Evolutionary conservation across 2,797 vertebrate species (phyloP).

Genomic region (Tokudaia muenninki): DNA sequence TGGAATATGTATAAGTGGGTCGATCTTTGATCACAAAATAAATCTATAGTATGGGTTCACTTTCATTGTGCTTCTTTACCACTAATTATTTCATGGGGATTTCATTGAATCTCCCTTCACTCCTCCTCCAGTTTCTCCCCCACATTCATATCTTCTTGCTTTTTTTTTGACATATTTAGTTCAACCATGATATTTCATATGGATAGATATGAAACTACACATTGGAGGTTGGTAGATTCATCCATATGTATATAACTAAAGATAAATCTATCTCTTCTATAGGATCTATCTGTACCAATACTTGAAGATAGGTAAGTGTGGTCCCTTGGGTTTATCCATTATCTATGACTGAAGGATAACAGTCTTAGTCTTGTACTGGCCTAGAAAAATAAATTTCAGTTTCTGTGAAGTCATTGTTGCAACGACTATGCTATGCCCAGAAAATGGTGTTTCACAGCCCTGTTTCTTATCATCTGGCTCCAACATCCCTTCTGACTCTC

Average conservation of each 20-base stretch:
- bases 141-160: neutral
- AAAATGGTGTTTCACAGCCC: neutral
- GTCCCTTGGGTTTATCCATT: too few relatives aligned
- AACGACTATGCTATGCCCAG: too few relatives aligned
- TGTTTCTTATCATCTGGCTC: neutral
- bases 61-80: constrained; percentile 63
- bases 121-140: too few relatives aligned
- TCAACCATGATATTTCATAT: neutral
- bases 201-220: neutral
- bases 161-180: neutral
- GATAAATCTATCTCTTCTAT: neutral
- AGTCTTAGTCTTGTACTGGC: neutral
- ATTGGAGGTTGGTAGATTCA: neutral
- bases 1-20: constrained; percentile 14
- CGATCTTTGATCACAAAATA: constrained; percentile 65
- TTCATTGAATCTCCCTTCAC: accelerated
- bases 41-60: neutral
- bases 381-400: neutral
- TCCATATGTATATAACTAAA: neutral
- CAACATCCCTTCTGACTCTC: neutral
- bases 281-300: neutral
- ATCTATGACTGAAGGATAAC: neutral
- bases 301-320: neutral
- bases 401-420: neutral
- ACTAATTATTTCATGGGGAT: constrained; percentile 58